Percentiles rank a stretch among this genome's conserved stretches.
Conservation (phyloP, 2,888 invertebrate species). For the Dolichopus griseipennis region DNA sequence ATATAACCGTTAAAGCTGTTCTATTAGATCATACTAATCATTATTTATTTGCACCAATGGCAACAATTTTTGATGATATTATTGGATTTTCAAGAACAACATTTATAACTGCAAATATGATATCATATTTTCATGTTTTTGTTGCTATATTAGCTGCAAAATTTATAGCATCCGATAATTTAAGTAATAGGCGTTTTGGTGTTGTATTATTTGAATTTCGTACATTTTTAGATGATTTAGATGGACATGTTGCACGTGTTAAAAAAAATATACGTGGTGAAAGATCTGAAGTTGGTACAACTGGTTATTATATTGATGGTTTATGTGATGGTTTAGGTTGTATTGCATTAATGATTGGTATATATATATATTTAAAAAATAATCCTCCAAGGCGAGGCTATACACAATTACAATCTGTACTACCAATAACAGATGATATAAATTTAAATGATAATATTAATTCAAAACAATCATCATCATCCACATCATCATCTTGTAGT, state of each 20-base stretch:
- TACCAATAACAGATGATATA: constrained; percentile 42
- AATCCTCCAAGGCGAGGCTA: constrained; percentile 68
- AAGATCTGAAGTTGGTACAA: constrained; percentile 67
- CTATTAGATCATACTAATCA: constrained; percentile 77
- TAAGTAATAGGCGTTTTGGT: constrained; percentile 62
- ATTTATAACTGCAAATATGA: constrained; percentile 72
- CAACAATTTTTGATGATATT: constrained; percentile 60
- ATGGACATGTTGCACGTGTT: constrained; percentile 75
- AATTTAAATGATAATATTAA: constrained; percentile 21
- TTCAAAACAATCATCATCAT: background rate
- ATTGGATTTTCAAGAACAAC: constrained; percentile 53
- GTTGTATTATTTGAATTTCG: constrained; percentile 70
- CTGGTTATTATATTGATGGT: constrained; percentile 76
- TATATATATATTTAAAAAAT: constrained; percentile 58
- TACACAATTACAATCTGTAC: constrained; percentile 54
- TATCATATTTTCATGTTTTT: constrained; percentile 70
- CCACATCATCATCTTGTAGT: constrained; percentile 18
- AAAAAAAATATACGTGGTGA: constrained; percentile 67
- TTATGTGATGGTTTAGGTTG: constrained; percentile 72
- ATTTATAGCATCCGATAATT: constrained; percentile 61
- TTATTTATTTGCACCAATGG: constrained; percentile 71
- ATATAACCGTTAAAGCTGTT: constrained; percentile 73
- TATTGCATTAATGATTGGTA: constrained; percentile 60
- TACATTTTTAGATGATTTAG: constrained; percentile 76
- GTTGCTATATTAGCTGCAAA: constrained; percentile 67